phyloP scores from a whole-genome alignment of 2,888 invertebrate species.

The Leptopilina syphax region DNA sequence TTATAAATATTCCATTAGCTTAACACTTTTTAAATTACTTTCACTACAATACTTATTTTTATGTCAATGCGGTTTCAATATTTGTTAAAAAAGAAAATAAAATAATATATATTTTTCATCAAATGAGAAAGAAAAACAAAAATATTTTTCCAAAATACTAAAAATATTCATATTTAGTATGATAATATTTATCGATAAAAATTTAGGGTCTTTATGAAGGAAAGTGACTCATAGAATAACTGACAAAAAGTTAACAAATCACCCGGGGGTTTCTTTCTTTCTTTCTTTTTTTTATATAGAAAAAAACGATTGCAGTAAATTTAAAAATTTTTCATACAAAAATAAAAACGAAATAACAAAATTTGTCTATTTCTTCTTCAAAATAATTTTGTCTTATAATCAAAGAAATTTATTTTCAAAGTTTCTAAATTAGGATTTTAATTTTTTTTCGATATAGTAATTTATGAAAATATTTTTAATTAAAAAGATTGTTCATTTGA shows the following conservation, averaged over 20 bases:
- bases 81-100: background rate
- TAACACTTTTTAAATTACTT: background rate
- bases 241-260: background rate
- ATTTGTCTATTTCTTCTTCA: too few relatives aligned
- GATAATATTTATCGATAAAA: conserved; percentile 3
- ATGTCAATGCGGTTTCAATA: background rate
- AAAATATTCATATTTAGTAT: background rate
- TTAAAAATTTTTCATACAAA: too few relatives aligned
- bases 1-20: background rate
- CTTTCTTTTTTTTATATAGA: too few relatives aligned
- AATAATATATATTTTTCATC: background rate
- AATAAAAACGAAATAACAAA: too few relatives aligned
- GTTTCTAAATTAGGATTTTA: too few relatives aligned
- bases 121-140: background rate
- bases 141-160: background rate
- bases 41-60: background rate
- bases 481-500: too few relatives aligned
- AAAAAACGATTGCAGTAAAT: too few relatives aligned
- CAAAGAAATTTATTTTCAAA: too few relatives aligned
- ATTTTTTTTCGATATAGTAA: too few relatives aligned
- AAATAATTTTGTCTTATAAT: too few relatives aligned
- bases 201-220: background rate
- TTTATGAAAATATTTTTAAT: too few relatives aligned
- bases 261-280: too few relatives aligned
- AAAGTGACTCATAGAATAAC: conserved; percentile 13